Evolutionary conservation across 2,888 invertebrate genomes (phyloP), one percentile per base, ranked within the genome.

Genomic region (Conomelus anceps): DNA sequence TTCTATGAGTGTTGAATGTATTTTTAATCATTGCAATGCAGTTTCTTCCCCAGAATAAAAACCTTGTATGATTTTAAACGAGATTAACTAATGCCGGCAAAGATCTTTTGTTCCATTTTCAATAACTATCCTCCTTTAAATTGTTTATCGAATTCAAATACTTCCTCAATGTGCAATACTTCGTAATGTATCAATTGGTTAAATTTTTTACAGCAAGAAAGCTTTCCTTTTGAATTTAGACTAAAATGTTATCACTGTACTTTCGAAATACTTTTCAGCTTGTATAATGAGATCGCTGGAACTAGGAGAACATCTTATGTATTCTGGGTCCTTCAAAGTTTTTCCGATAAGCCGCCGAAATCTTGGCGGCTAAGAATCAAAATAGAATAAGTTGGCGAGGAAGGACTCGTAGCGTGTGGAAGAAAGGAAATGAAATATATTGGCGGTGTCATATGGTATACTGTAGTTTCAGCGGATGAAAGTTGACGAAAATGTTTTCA

Each of bases 401-500:
- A 63, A 63, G 63, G 1, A 7, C n/a, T 6, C 11, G 63, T n/a
- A 9, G 63, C 26, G 6, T 26, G 26, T 26, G 4, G 26, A 26
- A 7, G n/a, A n/a, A n/a, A n/a, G 63, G 63, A 1, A 63, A n/a
- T 63, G 63, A 63, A 63, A 63, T 63, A 63, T 63, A 63, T 63
- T 63, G 63, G 63, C 63, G 63, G 63, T 63, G 63, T 63, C 63
- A 63, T 63, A 20, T 63, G 63, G 63, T 63, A n/a, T 34, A 34
- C 13, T 86, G 24, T 6, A 86, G 24, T 26, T 86, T n/a, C 23
- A 22, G 22, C 22, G 17, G 22, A 26, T 86, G 24, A 86, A 86
- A 86, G 86, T 86, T 86, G 86, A 86, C 86, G 29, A 26, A 86
- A 63, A 63, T 63, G 63, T 63, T 63, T 63, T 63, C 63, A 63